Evolutionary conservation across 2,797 vertebrate genomes (phyloP).

Genomic region (Notolabrus celidotus): DNA sequence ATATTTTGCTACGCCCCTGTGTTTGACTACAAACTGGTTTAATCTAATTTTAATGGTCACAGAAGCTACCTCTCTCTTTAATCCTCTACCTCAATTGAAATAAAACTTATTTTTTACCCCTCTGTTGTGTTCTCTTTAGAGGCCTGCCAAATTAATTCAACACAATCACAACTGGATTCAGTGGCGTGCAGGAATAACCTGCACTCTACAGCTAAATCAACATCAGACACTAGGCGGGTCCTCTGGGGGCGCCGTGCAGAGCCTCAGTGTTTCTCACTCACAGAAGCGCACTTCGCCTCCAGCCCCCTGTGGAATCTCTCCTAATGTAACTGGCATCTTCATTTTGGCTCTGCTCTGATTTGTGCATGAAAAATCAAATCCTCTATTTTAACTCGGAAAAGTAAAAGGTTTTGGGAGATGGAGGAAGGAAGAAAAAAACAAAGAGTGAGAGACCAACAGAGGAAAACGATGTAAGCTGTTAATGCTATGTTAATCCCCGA

Average conservation of each 20-base stretch:
- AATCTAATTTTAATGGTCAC: slow-evolving; percentile 41
- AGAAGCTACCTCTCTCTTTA: slow-evolving; percentile 43
- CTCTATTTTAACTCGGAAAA: slow-evolving; percentile 79
- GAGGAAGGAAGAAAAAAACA: slow-evolving; percentile 29
- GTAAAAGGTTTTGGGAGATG: slow-evolving; percentile 66
- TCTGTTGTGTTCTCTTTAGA: slow-evolving; percentile 66
- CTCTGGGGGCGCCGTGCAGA: slow-evolving; percentile 66
- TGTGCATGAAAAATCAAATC: slow-evolving; percentile 79
- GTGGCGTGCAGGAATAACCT: slow-evolving; percentile 79
- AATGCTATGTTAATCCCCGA: slow-evolving; percentile 82
- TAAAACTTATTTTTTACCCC: slow-evolving; percentile 35
- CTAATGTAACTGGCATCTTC: slow-evolving; percentile 81
- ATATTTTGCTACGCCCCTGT: neutral
- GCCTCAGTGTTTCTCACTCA: slow-evolving; percentile 74
- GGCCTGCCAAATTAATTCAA: slow-evolving; percentile 81
- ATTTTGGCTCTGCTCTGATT: slow-evolving; percentile 81
- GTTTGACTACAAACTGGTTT: neutral
- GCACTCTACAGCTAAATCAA: slow-evolving; percentile 83
- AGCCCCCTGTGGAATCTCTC: slow-evolving; percentile 76
- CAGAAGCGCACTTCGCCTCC: slow-evolving; percentile 60
- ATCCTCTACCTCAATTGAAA: slow-evolving; percentile 54
- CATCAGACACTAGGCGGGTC: slow-evolving; percentile 76
- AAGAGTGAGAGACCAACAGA: slow-evolving; percentile 73
- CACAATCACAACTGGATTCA: slow-evolving; percentile 81
- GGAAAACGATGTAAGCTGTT: slow-evolving; percentile 81